Evolutionary conservation across 2,113 vertebrate genomes (phyloP).

Genomic region (Choloepus hoffmanni): DNA sequence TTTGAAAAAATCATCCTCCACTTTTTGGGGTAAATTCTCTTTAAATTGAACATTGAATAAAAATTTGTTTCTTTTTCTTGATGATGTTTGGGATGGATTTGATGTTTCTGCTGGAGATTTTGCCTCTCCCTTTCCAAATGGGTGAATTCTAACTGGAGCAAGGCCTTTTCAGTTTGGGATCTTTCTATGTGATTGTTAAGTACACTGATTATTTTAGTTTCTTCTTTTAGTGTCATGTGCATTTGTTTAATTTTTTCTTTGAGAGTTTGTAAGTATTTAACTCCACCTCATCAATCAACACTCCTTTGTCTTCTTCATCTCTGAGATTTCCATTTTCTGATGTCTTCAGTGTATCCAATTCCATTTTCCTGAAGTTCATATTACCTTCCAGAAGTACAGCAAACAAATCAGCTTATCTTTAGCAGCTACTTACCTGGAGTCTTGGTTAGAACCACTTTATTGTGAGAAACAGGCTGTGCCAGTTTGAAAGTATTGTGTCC

Average conservation of each 20-base stretch:
- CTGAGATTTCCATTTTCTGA: no score
- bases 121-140: not conserved
- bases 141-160: not conserved
- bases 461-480: no score
- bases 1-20: not conserved
- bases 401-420: not conserved
- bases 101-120: not conserved
- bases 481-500: no score
- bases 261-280: not conserved
- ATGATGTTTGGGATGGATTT: not conserved
- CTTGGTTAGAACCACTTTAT: not conserved
- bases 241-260: not conserved
- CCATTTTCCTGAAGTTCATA: not conserved
- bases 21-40: not conserved
- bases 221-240: not conserved
- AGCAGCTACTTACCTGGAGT: not conserved
- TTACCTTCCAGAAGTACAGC: not conserved
- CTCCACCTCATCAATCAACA: not conserved
- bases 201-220: not conserved
- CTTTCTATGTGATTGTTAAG: not conserved
- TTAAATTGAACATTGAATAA: not conserved
- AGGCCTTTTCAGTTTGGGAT: not conserved
- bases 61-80: not conserved
- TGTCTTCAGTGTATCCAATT: rapidly evolving
- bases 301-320: not conserved